Evolutionary conservation across 2,113 vertebrate genomes (phyloP).

Genomic region (Nansenia antarctica): DNA sequence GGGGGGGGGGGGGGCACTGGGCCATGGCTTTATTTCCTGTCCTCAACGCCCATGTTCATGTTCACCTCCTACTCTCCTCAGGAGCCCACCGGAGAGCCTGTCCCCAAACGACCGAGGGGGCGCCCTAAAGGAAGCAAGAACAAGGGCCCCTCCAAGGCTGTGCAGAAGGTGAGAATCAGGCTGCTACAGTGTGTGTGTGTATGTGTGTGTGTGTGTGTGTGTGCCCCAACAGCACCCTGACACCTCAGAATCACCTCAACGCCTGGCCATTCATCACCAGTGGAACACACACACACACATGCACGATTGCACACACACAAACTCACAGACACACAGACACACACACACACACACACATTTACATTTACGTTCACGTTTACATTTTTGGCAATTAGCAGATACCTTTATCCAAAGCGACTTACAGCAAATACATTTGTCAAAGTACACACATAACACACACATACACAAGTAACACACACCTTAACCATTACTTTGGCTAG

Average conservation of each 20-base stretch:
- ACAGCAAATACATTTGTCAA: too few relatives aligned
- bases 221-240: slow-evolving; percentile 1
- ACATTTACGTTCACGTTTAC: too few relatives aligned
- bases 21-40: slow-evolving; percentile 52
- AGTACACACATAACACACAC: too few relatives aligned
- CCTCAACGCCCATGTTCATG: slow-evolving; percentile 40
- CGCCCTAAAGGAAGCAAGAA: slow-evolving; percentile 98
- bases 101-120: slow-evolving; percentile 95
- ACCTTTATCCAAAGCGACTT: too few relatives aligned
- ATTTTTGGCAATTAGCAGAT: too few relatives aligned
- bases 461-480: too few relatives aligned
- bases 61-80: slow-evolving; percentile 52
- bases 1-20: not conserved
- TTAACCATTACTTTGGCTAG: too few relatives aligned
- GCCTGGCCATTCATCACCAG: not conserved
- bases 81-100: slow-evolving; percentile 92
- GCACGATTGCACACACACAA: too few relatives aligned
- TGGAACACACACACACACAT: slow-evolving; percentile 1
- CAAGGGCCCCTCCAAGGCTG: slow-evolving; percentile 95
- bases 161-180: slow-evolving; percentile 88
- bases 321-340: not conserved
- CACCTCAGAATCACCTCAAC: not conserved
- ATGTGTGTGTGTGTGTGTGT: not conserved
- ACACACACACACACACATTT: slow-evolving; percentile 9
- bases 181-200: slow-evolving; percentile 27